Conservation (phyloP, 2,888 invertebrate genomes). For the Beris morrisii region DNA sequence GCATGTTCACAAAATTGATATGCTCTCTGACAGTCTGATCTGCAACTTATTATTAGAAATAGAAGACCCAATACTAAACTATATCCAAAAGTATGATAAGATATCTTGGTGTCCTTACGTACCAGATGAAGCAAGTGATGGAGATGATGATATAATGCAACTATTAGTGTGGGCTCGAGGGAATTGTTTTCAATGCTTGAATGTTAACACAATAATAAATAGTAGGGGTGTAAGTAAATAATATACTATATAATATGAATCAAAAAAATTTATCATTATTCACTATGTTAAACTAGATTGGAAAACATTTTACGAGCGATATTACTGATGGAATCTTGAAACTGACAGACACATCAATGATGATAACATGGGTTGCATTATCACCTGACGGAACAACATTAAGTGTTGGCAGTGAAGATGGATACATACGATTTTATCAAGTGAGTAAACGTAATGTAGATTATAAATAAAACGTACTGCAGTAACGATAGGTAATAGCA, state of each 20-base stretch:
- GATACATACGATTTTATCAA: conserved; percentile 91
- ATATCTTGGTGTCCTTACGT: conserved; percentile 95
- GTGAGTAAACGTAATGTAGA: conserved; percentile 50
- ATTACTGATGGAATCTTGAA: conserved; percentile 52
- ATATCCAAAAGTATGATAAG: conserved; percentile 63
- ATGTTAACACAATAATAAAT: conserved; percentile 49
- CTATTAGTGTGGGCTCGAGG: conserved; percentile 81
- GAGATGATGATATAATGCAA: conserved; percentile 70
- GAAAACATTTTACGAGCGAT: conserved; percentile 46
- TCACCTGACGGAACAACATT: conserved; percentile 94
- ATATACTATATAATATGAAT: not conserved
- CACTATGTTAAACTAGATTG: conserved; percentile 43
- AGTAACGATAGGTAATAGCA: not conserved
- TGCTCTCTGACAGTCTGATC: conserved; percentile 61
- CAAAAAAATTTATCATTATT: conserved; percentile 6
- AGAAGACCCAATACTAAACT: conserved; percentile 53
- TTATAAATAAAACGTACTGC: too few relatives aligned
- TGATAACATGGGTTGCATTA: conserved; percentile 83
- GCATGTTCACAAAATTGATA: conserved; percentile 77
- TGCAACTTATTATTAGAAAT: conserved; percentile 58
- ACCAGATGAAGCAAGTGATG: conserved; percentile 63
- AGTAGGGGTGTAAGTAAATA: conserved; percentile 50
- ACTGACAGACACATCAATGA: conserved; percentile 60
- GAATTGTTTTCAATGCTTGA: conserved; percentile 59
- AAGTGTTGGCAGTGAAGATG: conserved; percentile 86